Base-by-base conservation (phyloP, 2,797 vertebrate species). In the Petrocephalus sullivani region DNA sequence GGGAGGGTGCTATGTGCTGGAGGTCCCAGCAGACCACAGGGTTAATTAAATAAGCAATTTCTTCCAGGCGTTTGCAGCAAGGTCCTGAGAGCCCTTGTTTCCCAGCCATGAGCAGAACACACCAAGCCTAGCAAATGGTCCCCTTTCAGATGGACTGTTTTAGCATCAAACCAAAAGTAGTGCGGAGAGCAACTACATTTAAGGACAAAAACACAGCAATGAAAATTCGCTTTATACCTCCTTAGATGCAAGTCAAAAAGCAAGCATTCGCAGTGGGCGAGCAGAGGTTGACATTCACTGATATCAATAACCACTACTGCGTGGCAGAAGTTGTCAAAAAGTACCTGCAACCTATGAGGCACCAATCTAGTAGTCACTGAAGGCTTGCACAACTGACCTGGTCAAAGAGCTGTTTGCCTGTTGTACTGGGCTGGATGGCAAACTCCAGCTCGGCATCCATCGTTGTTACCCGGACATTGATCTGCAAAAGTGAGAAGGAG, bases 381-480 rank as follows among this genome's bases (percentile, higher is more conserved):
- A 78, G 37, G 16, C 2, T 78, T 78, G 37, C 16, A 78, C 6
- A 78, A 94, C 96, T 90, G 37, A 99, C 98, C 97, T 99, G 98
- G 89, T 99, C 98, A 87, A 97, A 99, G 12, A 99, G 97, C 93
- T 99, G 98, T 89, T 97, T 98, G 89, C 98, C 98, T 0, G 96
- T 98, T 16, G 98, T 99, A 91, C 95, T 97, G 3, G 96, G 95
- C 90, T 97, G 96, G 95, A 99, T 97, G 92, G 98, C 98, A 89
- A 99, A 99, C 94, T 99, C 98, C 96, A 99, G 94, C 95, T 99
- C 98, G 0, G 98, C 98, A 75, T 99, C 98, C 98, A 99, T 96
- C 14, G 98, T 97, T 92, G 97, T 98, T 91, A 99, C 96, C 83
- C 97, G 97, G 83, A 99, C 97, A 0, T 98, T 99, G 94, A 99